Evolutionary conservation across 2,888 invertebrate species (phyloP), one percentile per base, ranked within the genome.

Genomic region (Andrena flavipes): DNA sequence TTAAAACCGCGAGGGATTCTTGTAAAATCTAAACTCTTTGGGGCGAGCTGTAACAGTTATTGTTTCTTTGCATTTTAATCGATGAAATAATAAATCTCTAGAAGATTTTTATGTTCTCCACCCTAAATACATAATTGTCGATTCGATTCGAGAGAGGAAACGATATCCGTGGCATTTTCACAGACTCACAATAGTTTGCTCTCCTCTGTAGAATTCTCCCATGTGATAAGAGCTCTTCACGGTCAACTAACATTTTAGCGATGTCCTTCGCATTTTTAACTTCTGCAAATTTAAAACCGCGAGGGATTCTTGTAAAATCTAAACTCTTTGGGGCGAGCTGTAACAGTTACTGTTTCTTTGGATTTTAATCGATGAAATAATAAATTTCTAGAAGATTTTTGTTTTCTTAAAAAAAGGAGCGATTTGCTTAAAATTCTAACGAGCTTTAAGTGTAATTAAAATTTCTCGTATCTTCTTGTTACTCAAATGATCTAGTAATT

Each of bases 81-180:
- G 4, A 42, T 42, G 13, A 42, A 42, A 42, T 42, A 42, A 42
- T 42, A 13, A 42, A 42, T 42, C 13, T 42, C 20, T 20, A 6
- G 20, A 51, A 51, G 20, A 8, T 51, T 2, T 2, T 20, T n/a
- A n/a, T n/a, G n/a, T n/a, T n/a, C n/a, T n/a, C 90, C 70, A 88
- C 80, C 78, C 84, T 75, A 86, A 90, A 82, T 81, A 85, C 84
- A 88, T 85, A 86, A 91, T 90, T 88, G 86, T 79, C 68, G 71
- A 79, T 80, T 77, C 76, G 76, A 80, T 81, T 72, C 72, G 70
- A 75, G 69, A 72, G 82, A 71, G 76, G 64, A 65, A 81, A 81
- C 68, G 75, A 82, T 79, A 76, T 70, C 75, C 80, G 59, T 87
- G 79, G 77, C 80, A 81, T 79, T 67, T 75, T 80, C 72, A 72